Evolutionary conservation across 1,140 invertebrate genomes (phyloP), one percentile per base, ranked within the genome.

Genomic region (Calosoma granatense): DNA sequence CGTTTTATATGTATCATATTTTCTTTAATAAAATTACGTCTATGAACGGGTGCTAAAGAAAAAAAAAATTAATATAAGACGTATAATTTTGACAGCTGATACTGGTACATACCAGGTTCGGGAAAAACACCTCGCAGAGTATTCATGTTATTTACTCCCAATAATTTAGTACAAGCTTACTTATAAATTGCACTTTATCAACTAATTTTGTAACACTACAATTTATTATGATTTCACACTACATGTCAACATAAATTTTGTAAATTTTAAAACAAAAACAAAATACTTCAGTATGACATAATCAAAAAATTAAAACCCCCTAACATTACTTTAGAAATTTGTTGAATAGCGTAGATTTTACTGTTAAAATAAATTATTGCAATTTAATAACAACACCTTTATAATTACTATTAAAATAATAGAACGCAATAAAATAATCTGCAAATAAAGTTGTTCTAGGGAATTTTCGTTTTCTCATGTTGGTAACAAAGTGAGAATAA

Each of bases 71-170:
- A 36, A 54, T 23, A 52, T 51, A 20, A 53, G 15, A 12, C n/a
- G n/a, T n/a, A n/a, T n/a, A n/a, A n/a, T n/a, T n/a, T n/a, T 20
- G 12, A 1, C 36, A 17, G 12, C n/a, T 9, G 19, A 21, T 21
- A 20, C 2, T 56, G 21, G 17, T n/a, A 78, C 76, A 76, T 70
- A 79, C 77, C 77, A 58, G 75, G 73, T 62, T 78, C 76, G 56
- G 77, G 77, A 66, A 79, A 79, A 68, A 79, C 71, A 54, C 77
- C 77, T 62, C 75, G 73, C 59, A 79, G 72, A 62, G 76, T 78
- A 69, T 73, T 73, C 73, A 74, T 74, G 15, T 9, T 47, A 9
- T 9, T 30, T 30, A 30, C 26, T 30, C 26, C 4, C 57, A 39
- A 17, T 47, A 47, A 47, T 47, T 47, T 47, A 12, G 41, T 47